Base-by-base conservation (phyloP, 2,888 invertebrate genomes). In the Acrocyrtus sp. region DNA sequence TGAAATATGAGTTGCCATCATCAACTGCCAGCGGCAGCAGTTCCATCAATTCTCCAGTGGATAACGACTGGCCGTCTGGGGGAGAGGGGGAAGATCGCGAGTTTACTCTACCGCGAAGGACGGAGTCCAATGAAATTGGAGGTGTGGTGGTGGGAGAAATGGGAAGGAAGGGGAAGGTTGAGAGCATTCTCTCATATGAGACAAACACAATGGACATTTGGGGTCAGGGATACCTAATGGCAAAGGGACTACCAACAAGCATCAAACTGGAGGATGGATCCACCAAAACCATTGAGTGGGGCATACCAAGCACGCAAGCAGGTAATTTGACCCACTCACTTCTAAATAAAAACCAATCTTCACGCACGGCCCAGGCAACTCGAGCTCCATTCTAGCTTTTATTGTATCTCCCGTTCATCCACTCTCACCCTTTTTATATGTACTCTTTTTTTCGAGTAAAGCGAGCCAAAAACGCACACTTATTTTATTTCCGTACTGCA, bases 181-280 rank as follows among this genome's bases (percentile, higher is more conserved):
- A 91, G 75, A 89, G 92, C 34, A 92, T 91, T 62, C 88, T 94
- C 76, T 88, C 88, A 76, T 94, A 92, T 83, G 87, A 88, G 26
- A 91, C 89, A 81, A 88, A 89, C 77, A 90, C 91, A 81, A 87
- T 88, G 19, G 86, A 91, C 74, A 91, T 91, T 82, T 94, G 93
- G 93, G 94, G 94, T 17, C 91, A 91, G 81, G 90, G 88, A 47
- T 91, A 88, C 83, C 92, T 89, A 74, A 90, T 90, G 84, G 88
- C 90, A 50, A 91, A 89, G 69, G 92, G 91, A 5, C 84, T 92
- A 57, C 89, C 89, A 60, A 90, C 91, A 27, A 87, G 86, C 10
- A 88, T 92, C 67, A 87, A 86, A 78, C 84, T 88, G 81, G 85
- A 85, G 3, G 89, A 90, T 79, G 89, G 89, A 1, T 87, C 87